phyloP scores from a whole-genome alignment of 2,888 invertebrate species.

The Sepioteuthis lessoniana region DNA sequence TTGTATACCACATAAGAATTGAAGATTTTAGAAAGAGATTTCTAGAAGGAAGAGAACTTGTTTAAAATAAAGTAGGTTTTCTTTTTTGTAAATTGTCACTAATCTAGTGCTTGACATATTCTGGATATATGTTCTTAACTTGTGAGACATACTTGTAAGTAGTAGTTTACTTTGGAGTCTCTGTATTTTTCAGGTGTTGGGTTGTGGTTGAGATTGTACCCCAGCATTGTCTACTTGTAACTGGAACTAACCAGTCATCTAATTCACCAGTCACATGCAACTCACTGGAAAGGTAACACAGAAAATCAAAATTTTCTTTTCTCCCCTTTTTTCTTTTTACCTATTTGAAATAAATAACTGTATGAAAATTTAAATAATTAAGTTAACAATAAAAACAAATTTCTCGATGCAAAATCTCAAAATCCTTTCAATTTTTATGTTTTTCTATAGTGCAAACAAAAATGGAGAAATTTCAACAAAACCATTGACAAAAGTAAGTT shows the following conservation, averaged over 20 bases:
- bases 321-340: no score
- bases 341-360: not conserved
- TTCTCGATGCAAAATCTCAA: not conserved
- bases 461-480: slow-evolving; percentile 74
- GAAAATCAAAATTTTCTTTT: no score
- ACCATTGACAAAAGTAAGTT: slow-evolving; percentile 69
- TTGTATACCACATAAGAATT: no score
- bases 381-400: not conserved
- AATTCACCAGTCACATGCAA: slow-evolving; percentile 51
- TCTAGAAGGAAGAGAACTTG: no score
- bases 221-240: slow-evolving; percentile 58
- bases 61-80: no score
- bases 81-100: no score
- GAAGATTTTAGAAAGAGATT: no score
- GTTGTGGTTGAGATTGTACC: slow-evolving; percentile 74
- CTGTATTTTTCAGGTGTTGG: slow-evolving; percentile 70
- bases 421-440: not conserved
- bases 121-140: no score
- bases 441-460: slow-evolving; percentile 64
- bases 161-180: not conserved
- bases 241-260: slow-evolving; percentile 52
- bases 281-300: slow-evolving; percentile 66
- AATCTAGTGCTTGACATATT: no score
- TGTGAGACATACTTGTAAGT: no score
- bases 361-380: not conserved